phyloP scores from a whole-genome alignment of 2,797 vertebrate genomes.

The Hoplostethus atlanticus region DNA sequence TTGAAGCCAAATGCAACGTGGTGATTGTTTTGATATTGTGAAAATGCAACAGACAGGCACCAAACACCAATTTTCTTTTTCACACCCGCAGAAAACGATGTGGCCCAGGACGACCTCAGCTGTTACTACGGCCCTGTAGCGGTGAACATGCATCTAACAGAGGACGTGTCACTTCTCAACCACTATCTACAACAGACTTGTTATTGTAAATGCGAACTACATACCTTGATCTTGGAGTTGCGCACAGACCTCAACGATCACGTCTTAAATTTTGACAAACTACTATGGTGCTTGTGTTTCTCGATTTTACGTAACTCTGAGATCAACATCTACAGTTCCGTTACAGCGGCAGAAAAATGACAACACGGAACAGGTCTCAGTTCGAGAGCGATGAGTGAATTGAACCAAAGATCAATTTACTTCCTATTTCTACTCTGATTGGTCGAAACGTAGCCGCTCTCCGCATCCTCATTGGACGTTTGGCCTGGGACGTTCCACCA shows the following conservation, averaged over 20 bases:
- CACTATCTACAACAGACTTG: background rate
- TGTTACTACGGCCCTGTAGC: too few relatives aligned
- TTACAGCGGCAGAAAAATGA: background rate
- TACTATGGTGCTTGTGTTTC: too few relatives aligned
- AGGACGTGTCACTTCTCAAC: constrained; percentile 15
- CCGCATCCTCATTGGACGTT: constrained; percentile 7
- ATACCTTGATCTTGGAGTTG: constrained; percentile 53
- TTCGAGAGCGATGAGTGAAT: background rate
- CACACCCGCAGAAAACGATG: too few relatives aligned
- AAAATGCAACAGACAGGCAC: too few relatives aligned
- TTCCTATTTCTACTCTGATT: constrained; percentile 14
- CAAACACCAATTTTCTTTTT: too few relatives aligned
- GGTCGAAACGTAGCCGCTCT: background rate
- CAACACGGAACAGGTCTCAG: constrained; percentile 17
- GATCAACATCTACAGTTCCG: constrained; percentile 7
- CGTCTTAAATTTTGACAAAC: background rate
- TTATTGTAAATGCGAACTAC: background rate
- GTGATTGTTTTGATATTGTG: too few relatives aligned
- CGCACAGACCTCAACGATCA: background rate
- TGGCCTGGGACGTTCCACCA: background rate
- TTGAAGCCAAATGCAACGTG: too few relatives aligned
- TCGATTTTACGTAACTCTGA: background rate
- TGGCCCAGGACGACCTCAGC: too few relatives aligned
- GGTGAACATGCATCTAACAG: background rate
- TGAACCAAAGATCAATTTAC: background rate